Evolutionary conservation across 2,113 vertebrate species (phyloP).

Genomic region (Misgurnus mizolepis): DNA sequence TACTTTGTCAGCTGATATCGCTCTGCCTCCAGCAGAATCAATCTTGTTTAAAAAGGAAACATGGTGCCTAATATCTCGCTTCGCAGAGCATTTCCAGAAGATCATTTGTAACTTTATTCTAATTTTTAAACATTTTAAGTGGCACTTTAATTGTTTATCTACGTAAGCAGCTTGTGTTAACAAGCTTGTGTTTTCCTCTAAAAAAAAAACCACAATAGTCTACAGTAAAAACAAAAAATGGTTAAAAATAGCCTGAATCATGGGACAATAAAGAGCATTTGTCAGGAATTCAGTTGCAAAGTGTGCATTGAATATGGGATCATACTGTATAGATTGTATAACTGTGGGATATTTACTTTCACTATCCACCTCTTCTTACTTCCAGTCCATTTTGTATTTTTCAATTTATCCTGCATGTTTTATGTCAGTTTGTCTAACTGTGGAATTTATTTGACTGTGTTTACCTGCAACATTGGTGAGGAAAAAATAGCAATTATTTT

Average conservation of each 20-base stretch:
- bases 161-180: too few species aligned
- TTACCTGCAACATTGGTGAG: not conserved
- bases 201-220: too few species aligned
- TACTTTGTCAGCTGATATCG: not conserved
- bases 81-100: not conserved
- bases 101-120: not conserved
- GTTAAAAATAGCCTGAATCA: conserved; percentile 28
- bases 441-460: not conserved
- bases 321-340: not conserved
- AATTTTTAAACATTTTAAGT: not conserved
- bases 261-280: conserved; percentile 18
- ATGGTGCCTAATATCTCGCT: not conserved
- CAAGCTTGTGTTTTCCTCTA: too few species aligned
- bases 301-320: not conserved
- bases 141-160: too few species aligned
- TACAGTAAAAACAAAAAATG: not conserved
- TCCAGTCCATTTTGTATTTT: not conserved
- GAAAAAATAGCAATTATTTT: not conserved
- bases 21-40: not conserved
- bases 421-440: not conserved
- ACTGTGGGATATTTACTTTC: not conserved
- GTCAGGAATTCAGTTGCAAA: not conserved
- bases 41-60: not conserved
- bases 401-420: not conserved
- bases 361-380: too few species aligned